Conservation (phyloP, 92 coral and sea anemone genomes). For the Porites rus region DNA sequence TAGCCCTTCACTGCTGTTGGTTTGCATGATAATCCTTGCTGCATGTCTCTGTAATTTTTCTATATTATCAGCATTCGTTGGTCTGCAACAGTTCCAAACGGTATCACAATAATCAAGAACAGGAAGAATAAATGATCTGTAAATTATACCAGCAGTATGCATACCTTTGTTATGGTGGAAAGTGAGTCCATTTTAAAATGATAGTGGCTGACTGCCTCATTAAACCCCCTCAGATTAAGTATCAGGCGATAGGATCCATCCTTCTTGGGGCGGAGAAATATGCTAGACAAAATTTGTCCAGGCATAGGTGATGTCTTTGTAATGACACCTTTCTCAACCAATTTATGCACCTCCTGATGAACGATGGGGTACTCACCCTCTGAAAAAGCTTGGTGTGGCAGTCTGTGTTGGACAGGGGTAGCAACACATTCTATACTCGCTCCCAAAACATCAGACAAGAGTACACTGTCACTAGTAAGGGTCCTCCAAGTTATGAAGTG, state of each 20-base stretch:
- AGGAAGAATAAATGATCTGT: too few relatives aligned
- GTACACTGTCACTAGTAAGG: not conserved
- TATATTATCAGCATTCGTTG: too few relatives aligned
- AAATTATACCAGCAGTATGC: too few relatives aligned
- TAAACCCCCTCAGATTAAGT: not conserved
- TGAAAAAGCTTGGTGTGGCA: constrained; percentile 11
- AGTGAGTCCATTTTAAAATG: too few relatives aligned
- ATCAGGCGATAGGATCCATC: not conserved
- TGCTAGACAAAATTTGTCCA: not conserved
- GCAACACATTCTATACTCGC: constrained; percentile 29
- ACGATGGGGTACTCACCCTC: constrained; percentile 24
- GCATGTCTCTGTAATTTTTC: too few relatives aligned
- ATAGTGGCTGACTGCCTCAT: constrained; percentile 1
- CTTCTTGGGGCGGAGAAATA: not conserved
- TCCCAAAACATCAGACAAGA: constrained; percentile 22
- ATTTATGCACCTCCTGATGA: not conserved
- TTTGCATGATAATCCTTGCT: too few relatives aligned
- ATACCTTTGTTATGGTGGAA: too few relatives aligned
- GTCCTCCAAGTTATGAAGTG: constrained; percentile 27
- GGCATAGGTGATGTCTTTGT: too few relatives aligned
- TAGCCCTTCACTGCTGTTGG: too few relatives aligned
- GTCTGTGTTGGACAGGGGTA: constrained; percentile 28
- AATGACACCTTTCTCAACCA: not conserved
- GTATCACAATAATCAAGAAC: too few relatives aligned
- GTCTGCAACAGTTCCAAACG: too few relatives aligned